Evolutionary conservation across 2,797 vertebrate species (phyloP).

Genomic region (Parauchenoglanis ngamensis): DNA sequence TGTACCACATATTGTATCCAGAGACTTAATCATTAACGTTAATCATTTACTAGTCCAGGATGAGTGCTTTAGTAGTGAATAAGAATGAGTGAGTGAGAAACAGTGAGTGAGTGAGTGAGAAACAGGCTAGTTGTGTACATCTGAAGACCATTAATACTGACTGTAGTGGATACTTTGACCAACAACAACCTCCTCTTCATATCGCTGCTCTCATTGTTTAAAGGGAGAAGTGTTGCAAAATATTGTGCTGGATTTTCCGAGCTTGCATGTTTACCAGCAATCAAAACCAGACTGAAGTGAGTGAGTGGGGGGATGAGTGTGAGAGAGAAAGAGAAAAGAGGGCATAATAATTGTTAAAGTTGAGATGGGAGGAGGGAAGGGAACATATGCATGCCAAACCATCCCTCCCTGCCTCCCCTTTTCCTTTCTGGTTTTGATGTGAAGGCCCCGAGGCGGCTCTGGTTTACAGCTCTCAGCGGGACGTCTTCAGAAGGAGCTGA

Average conservation of each 20-base stretch:
- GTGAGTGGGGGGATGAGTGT: not conserved
- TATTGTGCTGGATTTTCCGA: not conserved
- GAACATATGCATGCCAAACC: conserved; percentile 44
- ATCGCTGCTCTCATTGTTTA: not conserved
- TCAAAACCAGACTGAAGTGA: conserved; percentile 33
- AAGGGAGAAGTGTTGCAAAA: not conserved
- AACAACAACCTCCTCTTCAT: not conserved
- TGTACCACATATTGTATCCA: not conserved
- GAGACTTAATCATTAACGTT: not conserved
- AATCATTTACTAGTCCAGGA: no score
- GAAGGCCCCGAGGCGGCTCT: conserved; percentile 46
- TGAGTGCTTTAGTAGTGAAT: no score
- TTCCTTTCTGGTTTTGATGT: conserved; percentile 49
- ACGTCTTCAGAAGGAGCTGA: conserved; percentile 37
- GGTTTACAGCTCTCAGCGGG: conserved; percentile 53
- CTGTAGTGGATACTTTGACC: not conserved
- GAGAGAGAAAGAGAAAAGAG: conserved; percentile 14
- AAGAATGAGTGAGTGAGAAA: not conserved
- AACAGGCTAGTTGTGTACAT: not conserved
- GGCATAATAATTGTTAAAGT: conserved; percentile 53
- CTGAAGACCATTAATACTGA: not conserved
- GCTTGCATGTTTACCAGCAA: conserved; percentile 23
- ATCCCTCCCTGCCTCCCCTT: conserved; percentile 31
- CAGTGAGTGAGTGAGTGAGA: not conserved
- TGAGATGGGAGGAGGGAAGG: conserved; percentile 43